Base-by-base conservation (phyloP, 2,797 vertebrate species). In the Ptychadena robeensis region DNA sequence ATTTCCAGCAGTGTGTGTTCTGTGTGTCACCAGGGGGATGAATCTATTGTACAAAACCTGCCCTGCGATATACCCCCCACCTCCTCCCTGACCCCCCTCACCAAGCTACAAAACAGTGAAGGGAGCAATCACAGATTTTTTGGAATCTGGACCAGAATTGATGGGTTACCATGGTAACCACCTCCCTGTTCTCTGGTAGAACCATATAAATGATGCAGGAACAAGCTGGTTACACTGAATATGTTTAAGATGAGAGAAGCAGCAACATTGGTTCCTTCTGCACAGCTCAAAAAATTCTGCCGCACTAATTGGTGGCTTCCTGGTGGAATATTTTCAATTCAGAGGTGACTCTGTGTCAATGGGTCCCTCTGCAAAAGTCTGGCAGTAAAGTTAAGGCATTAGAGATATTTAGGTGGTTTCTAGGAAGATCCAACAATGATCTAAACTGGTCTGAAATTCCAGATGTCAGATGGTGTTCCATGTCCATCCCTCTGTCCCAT, bases 101-200 rank as follows among this genome's bases (percentile, higher is more conserved):
- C 18, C 15, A 22, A 35, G 75, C 75, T 25, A 5, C 11, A 25
- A 22, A n/a, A 6, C 8, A 8, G 61, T 67, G 73, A 73, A 73
- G 27, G 37, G 7, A 68, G 32, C 15, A 14, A 59, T 2, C 59
- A 18, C 69, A 28, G 28, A n/a, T n/a, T 44, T 68, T 72, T 35
- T 14, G 38, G 40, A 87, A 90, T 89, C 89, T 88, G 87, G 66
- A 89, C 35, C 31, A 86, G 81, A 82, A 89, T 82, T 75, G 75
- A 28, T 37, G 25, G 28, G 89, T 91, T 86, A 84, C 87, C 86
- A 88, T 88, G 81, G 87, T 48, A 90, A 90, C 89, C 85, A n/a
- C 61, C 83, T 87, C 89, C 88, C 87, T 88, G 38, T 86, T 30
- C 85, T 73, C 80, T 67, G 83, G 48, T 86, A n/a, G 86, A 87